Evolutionary conservation across 2,113 vertebrate species (phyloP), one percentile per base, ranked within the genome.

Genomic region (Laticauda colubrina): DNA sequence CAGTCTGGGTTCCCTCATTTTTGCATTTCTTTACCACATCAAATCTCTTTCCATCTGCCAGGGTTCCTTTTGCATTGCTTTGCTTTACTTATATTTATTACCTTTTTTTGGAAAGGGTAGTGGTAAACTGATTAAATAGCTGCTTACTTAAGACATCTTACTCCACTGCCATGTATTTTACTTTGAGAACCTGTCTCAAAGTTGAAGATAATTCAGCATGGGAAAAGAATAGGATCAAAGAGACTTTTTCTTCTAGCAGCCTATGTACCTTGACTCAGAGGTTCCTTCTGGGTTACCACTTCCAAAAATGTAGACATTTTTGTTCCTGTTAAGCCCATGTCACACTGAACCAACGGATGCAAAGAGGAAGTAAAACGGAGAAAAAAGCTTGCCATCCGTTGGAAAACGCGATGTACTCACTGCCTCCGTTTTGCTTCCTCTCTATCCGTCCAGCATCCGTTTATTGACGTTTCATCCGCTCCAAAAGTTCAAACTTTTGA

Each of bases 11-110:
- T 96, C 61, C 75, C 86, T 90, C 6, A 23, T 86, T 93, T 90
- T 93, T 81, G 90, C 90, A 93, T 93, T 85, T 75, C n/a, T 92
- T 94, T 87, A 93, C 89, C 89, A 89, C 92, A 89, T 93, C 94
- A n/a, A 91, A 56, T 94, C 91, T 69, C 0, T 20, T 4, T 7
- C 18, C 93, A 0, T 0, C 34, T 9, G 5, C 55, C 89, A 92
- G 51, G 14, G 53, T 95, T 91, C 91, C 88, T 94, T 89, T 43
- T 20, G 0, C 43, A 48, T 86, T 48, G 21, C 45, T 86, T 86
- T 45, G 39, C 8, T 2, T 7, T 18, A n/a, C 29, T 64, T n/a
- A 64, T 94, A 0, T 0, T 26, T 9, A 3, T 54, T 91, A 92
- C 23, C 7, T 34, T 0, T 69, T 91, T 59, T 69, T 23, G 21